Base-by-base conservation (phyloP, 2,797 vertebrate genomes). In the Sylvilagus floridanus region DNA sequence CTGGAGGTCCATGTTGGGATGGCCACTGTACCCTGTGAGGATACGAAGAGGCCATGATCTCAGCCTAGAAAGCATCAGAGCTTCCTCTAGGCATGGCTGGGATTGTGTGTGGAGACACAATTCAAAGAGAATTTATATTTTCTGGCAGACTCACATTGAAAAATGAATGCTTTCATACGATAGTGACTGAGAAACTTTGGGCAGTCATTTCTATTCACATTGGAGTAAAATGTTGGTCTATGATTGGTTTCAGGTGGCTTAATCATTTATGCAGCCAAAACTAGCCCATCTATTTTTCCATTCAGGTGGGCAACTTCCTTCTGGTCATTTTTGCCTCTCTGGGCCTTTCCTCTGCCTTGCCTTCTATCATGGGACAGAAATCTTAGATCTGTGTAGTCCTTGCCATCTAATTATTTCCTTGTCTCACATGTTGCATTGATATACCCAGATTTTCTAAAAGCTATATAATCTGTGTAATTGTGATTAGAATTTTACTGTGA, bases 331-430 rank as follows among this genome's bases (percentile, higher is more conserved):
- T 37, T 89, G 42, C 11, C 9, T 77, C 50, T 50, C 22, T 91
- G 60, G 26, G 32, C 3, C 50, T 79, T 76, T 71, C 16, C 89
- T 73, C 32, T 72, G 14, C 66, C 89, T 62, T 54, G 24, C 72
- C 3, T 50, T 52, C 21, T 4, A 66, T 8, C 24, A 88, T 30
- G 22, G 19, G 60, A 26, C 71, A 94, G 62, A 72, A 68, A 66
- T 89, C 60, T 76, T 91, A n/a, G 7, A 57, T 89, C 16, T 68
- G 22, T 76, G 9, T 32, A 6, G 7, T 65, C 76, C 50, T 82
- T 93, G 87, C 30, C 68, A 87, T 19, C 52, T 78, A 78, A 63
- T 91, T 93, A 66, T 88, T 95, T 93, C 89, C 37, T 65, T 92
- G 24, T n/a, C 24, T 76, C 65, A 88, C 26, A 68, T 66, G 47